Base-by-base conservation (phyloP, 2,797 vertebrate species). In the Lutjanus argentimaculatus region DNA sequence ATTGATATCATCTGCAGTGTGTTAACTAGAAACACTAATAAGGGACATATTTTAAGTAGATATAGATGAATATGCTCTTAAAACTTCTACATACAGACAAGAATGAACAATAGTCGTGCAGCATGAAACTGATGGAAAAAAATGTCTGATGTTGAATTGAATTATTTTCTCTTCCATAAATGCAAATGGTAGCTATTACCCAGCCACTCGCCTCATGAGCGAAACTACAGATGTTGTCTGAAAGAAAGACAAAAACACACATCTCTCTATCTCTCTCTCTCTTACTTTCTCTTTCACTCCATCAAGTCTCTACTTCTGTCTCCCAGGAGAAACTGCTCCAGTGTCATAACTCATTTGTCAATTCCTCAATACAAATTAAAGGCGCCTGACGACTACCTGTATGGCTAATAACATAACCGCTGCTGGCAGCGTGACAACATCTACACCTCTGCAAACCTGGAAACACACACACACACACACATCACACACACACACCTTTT, bases 311-410 rank as follows among this genome's bases (percentile, higher is more conserved):
- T 74, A 62, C 86, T 77, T 87, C 83, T 80, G 79, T 90, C 89
- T 93, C 92, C 85, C 86, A 85, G 81, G 87, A 93, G 84, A 85
- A 93, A 85, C 84, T 70, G 89, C 91, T 89, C 87, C 86, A 51
- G 83, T 93, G 91, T 94, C 94, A 95, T 87, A 95, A 95, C 91
- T 93, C 91, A 93, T 95, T 95, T 94, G 91, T 95, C 91, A 95
- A 77, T 90, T 94, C 89, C 83, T 92, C 90, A 91, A 94, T 93
- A 94, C 92, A 92, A 96, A 95, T 95, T 93, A 94, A 92, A 93
- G 87, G 82, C 45, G 84, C 83, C 84, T 92, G 92, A 94, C 79
- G 84, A 95, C 91, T 93, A 94, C 91, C 95, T 94, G 93, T 79
- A 88, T 77, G 85, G 87, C 88, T 93, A 94, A 92, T 88, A 89